Percentiles rank a stretch among this genome's conserved stretches.
phyloP scores from a whole-genome alignment of 2,888 invertebrate species.

The Chloroclystis v-ata region DNA sequence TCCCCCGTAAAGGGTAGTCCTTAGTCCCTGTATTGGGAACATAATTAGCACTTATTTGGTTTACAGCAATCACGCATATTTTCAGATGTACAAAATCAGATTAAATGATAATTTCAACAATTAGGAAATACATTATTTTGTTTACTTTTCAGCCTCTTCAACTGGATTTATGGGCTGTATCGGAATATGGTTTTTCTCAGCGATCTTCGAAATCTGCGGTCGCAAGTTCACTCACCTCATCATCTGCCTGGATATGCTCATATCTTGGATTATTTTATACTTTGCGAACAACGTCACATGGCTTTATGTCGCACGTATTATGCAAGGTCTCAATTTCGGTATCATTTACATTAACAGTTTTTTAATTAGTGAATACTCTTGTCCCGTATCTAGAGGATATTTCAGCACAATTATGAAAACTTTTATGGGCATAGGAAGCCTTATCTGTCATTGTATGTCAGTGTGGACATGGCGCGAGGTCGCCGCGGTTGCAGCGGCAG shows the following conservation, averaged over 20 bases:
- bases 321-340: constrained; percentile 41
- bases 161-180: constrained; percentile 38
- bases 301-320: constrained; percentile 36
- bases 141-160: constrained; percentile 37
- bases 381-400: constrained; percentile 40
- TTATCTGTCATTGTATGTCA: constrained; percentile 39
- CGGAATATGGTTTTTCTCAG: constrained; percentile 38
- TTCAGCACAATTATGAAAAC: constrained; percentile 39
- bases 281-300: constrained; percentile 31
- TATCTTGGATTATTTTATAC: constrained; percentile 39
- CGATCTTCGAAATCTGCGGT: constrained; percentile 39
- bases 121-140: too few species aligned
- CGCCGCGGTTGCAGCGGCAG: constrained; percentile 4
- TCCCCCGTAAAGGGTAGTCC: too few species aligned
- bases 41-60: too few species aligned
- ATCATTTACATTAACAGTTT: constrained; percentile 36
- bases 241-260: constrained; percentile 22
- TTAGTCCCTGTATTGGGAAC: too few species aligned
- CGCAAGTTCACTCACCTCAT: constrained; percentile 34
- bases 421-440: constrained; percentile 30
- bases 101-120: too few species aligned
- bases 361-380: constrained; percentile 41
- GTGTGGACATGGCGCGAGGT: constrained; percentile 39
- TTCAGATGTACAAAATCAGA: too few species aligned
- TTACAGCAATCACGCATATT: too few species aligned